Base-by-base conservation (phyloP, 2,888 invertebrate species). In the Sinelater perroti region DNA sequence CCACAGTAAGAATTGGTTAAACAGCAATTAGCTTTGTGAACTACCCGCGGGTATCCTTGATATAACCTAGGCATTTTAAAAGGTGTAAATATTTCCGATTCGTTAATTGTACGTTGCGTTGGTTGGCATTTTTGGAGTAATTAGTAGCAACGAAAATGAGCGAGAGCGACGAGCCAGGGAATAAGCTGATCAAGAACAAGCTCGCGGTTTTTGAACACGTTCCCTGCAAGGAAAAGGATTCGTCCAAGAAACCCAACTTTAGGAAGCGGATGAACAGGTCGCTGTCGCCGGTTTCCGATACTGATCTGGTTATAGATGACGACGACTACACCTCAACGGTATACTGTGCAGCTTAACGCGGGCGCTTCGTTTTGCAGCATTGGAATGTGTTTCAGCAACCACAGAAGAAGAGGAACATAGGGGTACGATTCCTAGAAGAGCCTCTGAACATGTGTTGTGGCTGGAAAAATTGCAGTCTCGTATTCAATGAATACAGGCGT, bases 391-490 rank as follows among this genome's bases (percentile, higher is more conserved):
- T 60, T 49, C 17, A 64, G 64, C 56, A 59, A 24, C 53, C 55
- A 21, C 49, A 50, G 42, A 69, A 64, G 40, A 65, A 56, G 38
- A 52, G 61, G 49, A 42, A 49, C 31, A 60, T 55, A 57, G 61
- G 58, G 30, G 58, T 72, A 17, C 69, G 67, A 50, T 56, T 71
- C n/a, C 55, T 61, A 54, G 67, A 78, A 24, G 81, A 82, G 68
- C 66, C 75, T 5, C 70, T 81, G 18, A 67, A 71, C 58, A 69
- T 83, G 21, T 31, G 77, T 33, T 89, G 89, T 69, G 83, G 83
- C 50, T 89, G 88, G 87, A 77, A 79, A 50, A 73, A 77, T 0
- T 89, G 88, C 68, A 59, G 66, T 4, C 73, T 72, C 53, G 65
- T 65, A 6, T 75, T 71, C 1, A 72, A 61, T 8, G 72, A 82